phyloP scores from a whole-genome alignment of 35 echinoderm and acorn worm species.

The Hemicentrotus pulcherrimus region DNA sequence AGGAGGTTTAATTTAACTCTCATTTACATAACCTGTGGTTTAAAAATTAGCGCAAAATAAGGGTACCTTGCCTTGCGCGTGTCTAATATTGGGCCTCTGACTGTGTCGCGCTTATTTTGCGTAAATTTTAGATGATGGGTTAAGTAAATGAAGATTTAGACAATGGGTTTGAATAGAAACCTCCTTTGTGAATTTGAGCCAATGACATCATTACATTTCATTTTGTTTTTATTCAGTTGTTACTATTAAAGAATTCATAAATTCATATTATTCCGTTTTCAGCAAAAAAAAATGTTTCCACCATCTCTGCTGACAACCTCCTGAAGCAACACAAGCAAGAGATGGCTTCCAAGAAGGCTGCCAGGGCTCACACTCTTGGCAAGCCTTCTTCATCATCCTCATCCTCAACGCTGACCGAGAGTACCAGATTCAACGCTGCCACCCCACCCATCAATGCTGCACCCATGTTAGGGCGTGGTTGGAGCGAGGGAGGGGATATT shows the following conservation, averaged over 20 bases:
- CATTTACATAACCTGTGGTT: no score
- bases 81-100: no score
- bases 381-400: slow-evolving; percentile 13
- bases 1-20: no score
- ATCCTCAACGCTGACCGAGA: slow-evolving; percentile 15
- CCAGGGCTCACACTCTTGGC: neutral
- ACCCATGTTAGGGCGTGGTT: slow-evolving; percentile 27
- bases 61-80: no score
- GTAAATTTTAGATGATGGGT: no score
- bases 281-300: slow-evolving; percentile 58
- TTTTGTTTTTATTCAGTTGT: no score
- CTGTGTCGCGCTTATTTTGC: no score
- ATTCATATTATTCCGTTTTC: neutral
- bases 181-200: no score
- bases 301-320: slow-evolving; percentile 70
- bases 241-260: neutral
- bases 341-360: slow-evolving; percentile 45
- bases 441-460: neutral
- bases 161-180: no score
- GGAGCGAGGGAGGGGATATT: neutral
- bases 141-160: no score
- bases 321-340: slow-evolving; percentile 72
- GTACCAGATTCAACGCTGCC: neutral
- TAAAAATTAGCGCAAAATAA: no score
- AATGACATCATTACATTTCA: no score